A percentile compares a stretch with the other conserved stretches of the same genome.
These are phyloP conservation scores for Trichogramma pretiosum DNA, from an alignment of 1,140 invertebrate genomes.

Conservation along the genomic window DNA sequence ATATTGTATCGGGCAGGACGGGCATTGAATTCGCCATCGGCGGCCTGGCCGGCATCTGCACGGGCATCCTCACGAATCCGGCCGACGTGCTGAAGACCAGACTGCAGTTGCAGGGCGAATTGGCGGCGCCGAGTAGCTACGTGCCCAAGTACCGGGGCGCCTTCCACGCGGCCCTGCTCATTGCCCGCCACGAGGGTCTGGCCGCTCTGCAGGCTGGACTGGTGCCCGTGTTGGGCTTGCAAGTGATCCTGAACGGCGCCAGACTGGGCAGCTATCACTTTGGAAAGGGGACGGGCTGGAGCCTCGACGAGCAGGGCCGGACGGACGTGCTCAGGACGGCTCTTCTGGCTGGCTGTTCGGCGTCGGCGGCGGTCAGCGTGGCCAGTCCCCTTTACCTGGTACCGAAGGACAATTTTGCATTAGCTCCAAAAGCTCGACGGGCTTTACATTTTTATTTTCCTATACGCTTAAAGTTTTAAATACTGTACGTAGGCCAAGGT, in stretches of 20 bases:
- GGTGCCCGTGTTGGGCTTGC: conserved; percentile 67
- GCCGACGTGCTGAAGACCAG: conserved; percentile 85
- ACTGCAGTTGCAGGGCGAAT: conserved; percentile 82
- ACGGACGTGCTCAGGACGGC: conserved; percentile 59
- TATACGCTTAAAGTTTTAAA: too few species aligned
- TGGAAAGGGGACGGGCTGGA: conserved; percentile 61
- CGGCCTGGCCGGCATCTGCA: conserved; percentile 52
- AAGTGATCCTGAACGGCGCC: conserved; percentile 61
- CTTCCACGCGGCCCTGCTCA: conserved; percentile 56
- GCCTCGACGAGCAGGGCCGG: conserved; percentile 59
- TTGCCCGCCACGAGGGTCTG: conserved; percentile 57
- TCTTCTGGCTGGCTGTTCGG: conserved; percentile 60
- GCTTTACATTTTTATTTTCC: too few species aligned
- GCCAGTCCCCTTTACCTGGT: conserved; percentile 78
- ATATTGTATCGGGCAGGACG: conserved; percentile 21
- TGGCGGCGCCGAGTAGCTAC: conserved; percentile 61
- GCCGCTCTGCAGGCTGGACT: conserved; percentile 79
- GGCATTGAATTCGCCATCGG: conserved; percentile 54
- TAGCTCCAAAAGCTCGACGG: too few species aligned
- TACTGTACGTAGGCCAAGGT: conserved; percentile 65
- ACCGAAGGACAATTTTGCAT: conserved; percentile 20
- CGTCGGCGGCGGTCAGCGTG: conserved; percentile 62
- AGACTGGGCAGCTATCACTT: conserved; percentile 68
- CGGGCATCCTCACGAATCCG: conserved; percentile 61
- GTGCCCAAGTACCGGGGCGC: conserved; percentile 55